These are phyloP conservation scores for Nothoprocta pentlandii DNA, from an alignment of 2,113 vertebrate species.

Conservation along the genomic window DNA sequence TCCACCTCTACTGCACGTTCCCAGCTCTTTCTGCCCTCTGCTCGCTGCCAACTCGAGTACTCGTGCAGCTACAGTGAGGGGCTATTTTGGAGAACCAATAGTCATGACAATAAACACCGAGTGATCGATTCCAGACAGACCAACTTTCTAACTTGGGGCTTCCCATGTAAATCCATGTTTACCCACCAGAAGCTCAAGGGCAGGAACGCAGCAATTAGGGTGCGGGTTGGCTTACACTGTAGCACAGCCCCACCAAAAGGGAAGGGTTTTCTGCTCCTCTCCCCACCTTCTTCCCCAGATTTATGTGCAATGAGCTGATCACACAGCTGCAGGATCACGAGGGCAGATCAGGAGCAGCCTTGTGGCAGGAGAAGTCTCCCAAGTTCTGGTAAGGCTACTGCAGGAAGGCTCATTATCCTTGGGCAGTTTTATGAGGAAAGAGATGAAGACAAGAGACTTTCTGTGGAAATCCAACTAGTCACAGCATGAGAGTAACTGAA, in stretches of 20 bases:
- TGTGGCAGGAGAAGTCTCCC: neutral
- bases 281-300: accelerated
- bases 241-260: neutral
- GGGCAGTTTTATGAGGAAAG: neutral
- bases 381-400: neutral
- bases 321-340: neutral
- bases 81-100: neutral
- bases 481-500: neutral
- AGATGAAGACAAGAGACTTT: neutral
- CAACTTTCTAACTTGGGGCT: neutral
- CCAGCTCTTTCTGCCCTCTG: neutral
- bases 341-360: neutral
- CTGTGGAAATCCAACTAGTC: neutral
- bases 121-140: neutral
- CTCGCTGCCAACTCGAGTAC: neutral
- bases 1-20: neutral
- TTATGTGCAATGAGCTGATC: neutral
- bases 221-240: neutral
- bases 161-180: accelerated
- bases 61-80: accelerated
- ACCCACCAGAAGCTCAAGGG: neutral
- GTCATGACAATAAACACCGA: neutral
- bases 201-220: neutral
- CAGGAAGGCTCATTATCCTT: neutral
- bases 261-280: no score